Conservation (phyloP, 1,140 invertebrate species). For the Drosophila virilis region DNA sequence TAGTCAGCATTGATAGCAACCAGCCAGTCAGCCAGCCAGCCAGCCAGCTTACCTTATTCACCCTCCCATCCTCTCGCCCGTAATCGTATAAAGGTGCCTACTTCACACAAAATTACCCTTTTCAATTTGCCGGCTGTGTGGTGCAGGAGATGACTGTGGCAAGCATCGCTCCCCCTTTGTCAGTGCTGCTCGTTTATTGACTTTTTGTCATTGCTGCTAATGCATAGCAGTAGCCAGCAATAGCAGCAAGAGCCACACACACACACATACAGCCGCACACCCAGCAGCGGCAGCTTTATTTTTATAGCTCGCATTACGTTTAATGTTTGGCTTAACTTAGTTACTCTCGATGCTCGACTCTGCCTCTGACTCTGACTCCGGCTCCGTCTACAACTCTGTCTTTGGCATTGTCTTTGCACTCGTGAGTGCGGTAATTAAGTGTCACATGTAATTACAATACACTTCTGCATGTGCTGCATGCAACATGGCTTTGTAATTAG, state of each 20-base stretch:
- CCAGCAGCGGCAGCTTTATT: conserved; percentile 72
- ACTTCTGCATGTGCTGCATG: conserved; percentile 69
- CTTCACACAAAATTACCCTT: conserved; percentile 84
- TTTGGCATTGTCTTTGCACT: conserved; percentile 49
- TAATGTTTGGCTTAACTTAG: conserved; percentile 81
- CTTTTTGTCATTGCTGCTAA: conserved; percentile 81
- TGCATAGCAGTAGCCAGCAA: conserved; percentile 61
- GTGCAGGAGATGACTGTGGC: conserved; percentile 36
- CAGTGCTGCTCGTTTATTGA: conserved; percentile 69
- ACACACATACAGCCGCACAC: conserved; percentile 36
- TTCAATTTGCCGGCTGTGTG: conserved; percentile 69
- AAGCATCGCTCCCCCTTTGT: conserved; percentile 9
- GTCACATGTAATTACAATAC: conserved; percentile 83
- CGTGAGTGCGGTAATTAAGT: conserved; percentile 75
- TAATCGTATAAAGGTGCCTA: conserved; percentile 73
- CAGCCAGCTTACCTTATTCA: not conserved
- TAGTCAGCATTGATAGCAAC: conserved; percentile 78
- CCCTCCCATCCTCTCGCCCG: not conserved
- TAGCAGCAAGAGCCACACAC: conserved; percentile 34
- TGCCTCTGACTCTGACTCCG: conserved; percentile 26
- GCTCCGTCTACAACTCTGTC: conserved; percentile 38
- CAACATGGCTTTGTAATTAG: conserved; percentile 76
- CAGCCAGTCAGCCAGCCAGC: conserved; percentile 1
- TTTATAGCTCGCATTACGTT: conserved; percentile 77
- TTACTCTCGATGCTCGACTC: conserved; percentile 56